These are phyloP conservation scores for Ceyx cyanopectus DNA, from an alignment of 2,113 vertebrate genomes.

Conservation along the genomic window DNA sequence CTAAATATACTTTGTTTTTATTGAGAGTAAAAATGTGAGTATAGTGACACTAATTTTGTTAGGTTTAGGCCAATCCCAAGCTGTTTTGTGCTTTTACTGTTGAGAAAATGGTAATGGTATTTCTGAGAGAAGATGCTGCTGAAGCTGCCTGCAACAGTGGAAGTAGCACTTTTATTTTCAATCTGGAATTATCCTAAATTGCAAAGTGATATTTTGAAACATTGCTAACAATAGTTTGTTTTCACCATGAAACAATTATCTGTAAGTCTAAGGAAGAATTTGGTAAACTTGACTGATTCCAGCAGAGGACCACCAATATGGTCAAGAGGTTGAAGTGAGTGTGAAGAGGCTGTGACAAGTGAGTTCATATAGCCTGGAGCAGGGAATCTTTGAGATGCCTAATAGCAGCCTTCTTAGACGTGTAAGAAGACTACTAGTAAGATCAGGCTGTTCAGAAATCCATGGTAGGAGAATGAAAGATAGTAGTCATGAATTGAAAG, in stretches of 20 bases:
- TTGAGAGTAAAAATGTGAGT: not conserved
- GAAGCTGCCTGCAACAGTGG: not conserved
- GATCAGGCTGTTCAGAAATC: not conserved
- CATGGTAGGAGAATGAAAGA: not conserved
- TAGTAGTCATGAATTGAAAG: not conserved
- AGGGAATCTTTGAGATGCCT: not conserved
- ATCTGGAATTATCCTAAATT: not conserved
- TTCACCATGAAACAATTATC: not conserved
- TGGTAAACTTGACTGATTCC: not conserved
- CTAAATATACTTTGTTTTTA: not conserved
- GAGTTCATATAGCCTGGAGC: not conserved
- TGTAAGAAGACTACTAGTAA: not conserved
- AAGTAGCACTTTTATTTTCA: not conserved
- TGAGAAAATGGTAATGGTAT: not conserved
- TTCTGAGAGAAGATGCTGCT: not conserved
- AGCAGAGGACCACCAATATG: not conserved
- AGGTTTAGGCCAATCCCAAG: slow-evolving; percentile 35
- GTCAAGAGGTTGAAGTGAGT: not conserved
- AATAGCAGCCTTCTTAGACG: not conserved
- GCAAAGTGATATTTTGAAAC: not conserved
- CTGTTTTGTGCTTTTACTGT: slow-evolving; percentile 26
- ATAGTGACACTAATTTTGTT: not conserved
- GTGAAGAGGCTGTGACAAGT: not conserved
- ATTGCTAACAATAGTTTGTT: not conserved
- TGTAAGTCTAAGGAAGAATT: not conserved